These are phyloP conservation scores for Stigmatopora argus DNA, from an alignment of 2,113 vertebrate genomes.

Conservation along the genomic window DNA sequence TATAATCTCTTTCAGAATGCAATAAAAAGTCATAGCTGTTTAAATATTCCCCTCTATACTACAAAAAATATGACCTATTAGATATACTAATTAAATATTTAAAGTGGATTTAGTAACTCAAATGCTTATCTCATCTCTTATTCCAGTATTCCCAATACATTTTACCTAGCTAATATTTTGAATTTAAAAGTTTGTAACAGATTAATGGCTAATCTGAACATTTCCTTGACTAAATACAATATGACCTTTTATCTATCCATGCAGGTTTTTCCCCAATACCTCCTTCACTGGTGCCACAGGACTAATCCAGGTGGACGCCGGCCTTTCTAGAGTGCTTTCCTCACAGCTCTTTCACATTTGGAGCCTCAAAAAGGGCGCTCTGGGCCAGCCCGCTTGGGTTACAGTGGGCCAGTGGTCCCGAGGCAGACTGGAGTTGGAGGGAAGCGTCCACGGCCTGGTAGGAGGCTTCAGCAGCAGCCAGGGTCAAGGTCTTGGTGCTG, in stretches of 20 bases:
- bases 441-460: slow-evolving; percentile 80
- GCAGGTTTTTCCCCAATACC: slow-evolving; percentile 89
- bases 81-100: too few species aligned
- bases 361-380: slow-evolving; percentile 88
- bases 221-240: too few species aligned
- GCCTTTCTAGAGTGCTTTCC: slow-evolving; percentile 78
- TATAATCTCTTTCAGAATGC: too few species aligned
- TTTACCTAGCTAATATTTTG: too few species aligned
- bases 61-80: too few species aligned
- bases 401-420: slow-evolving; percentile 87
- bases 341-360: slow-evolving; percentile 91
- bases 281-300: slow-evolving; percentile 89
- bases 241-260: slow-evolving; percentile 11
- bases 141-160: too few species aligned
- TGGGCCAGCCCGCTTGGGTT: slow-evolving; percentile 91
- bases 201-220: too few species aligned
- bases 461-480: slow-evolving; percentile 73
- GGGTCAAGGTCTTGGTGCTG: slow-evolving; percentile 83
- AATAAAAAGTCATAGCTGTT: too few species aligned
- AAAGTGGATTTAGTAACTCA: too few species aligned
- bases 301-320: slow-evolving; percentile 78
- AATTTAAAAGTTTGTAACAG: too few species aligned
- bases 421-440: slow-evolving; percentile 81
- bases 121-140: too few species aligned
- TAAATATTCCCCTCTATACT: too few species aligned